Percentiles rank a stretch among this genome's conserved stretches.
Evolutionary conservation across 2,888 invertebrate genomes (phyloP).

Genomic region (Caenorhabditis afra): DNA sequence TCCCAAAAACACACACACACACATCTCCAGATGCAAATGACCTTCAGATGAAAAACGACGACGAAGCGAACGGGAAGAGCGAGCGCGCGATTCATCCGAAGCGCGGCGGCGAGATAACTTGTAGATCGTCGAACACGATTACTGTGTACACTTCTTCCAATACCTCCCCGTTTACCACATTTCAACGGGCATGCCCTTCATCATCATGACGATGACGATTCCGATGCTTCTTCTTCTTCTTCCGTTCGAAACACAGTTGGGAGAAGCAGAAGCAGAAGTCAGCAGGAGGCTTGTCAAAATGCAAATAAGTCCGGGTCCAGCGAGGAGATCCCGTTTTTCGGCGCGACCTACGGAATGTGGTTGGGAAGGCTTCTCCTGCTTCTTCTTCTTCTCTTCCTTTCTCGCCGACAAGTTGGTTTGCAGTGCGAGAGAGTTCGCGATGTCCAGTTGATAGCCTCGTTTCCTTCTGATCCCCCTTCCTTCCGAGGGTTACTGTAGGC

Average conservation of each 20-base stretch:
- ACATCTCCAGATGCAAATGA: slow-evolving; percentile 26
- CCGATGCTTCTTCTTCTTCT: no score
- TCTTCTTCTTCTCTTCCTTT: background rate
- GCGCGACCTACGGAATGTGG: slow-evolving; percentile 31
- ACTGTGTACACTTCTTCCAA: background rate
- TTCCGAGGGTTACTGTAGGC: no score
- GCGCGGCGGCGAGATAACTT: slow-evolving; percentile 42
- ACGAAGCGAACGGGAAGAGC: slow-evolving; percentile 10
- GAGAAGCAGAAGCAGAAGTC: no score
- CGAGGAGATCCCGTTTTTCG: slow-evolving; percentile 27
- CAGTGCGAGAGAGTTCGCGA: background rate
- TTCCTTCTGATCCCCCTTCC: no score
- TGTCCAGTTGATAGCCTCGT: background rate
- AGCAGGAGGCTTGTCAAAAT: slow-evolving; percentile 33
- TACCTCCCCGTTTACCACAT: background rate
- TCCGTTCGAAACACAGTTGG: no score
- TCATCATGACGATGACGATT: no score
- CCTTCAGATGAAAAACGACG: slow-evolving; percentile 19
- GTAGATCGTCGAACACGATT: slow-evolving; percentile 26
- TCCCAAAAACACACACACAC: slow-evolving; percentile 11
- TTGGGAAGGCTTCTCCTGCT: slow-evolving; percentile 8
- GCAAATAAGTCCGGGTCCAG: slow-evolving; percentile 32
- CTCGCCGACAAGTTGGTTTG: background rate
- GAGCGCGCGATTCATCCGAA: background rate
- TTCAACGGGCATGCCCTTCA: background rate